Evolutionary conservation across 2,797 vertebrate genomes (phyloP), one percentile per base, ranked within the genome.

Genomic region (Fringilla coelebs): DNA sequence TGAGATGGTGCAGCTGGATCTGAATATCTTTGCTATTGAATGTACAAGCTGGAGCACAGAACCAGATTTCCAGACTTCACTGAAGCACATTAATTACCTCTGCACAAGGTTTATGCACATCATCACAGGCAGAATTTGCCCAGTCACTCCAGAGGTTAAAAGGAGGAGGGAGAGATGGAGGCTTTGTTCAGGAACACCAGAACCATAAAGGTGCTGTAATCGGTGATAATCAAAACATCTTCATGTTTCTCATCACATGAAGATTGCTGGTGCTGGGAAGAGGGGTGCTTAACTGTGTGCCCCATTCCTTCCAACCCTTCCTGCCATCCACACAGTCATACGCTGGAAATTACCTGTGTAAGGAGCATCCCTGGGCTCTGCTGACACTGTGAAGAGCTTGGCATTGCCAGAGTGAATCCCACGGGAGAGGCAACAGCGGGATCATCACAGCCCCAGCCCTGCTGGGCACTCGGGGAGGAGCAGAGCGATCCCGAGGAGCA

Each of bases 1-100:
- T 78, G 68, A 97, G 79, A 91, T 60, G 60, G 5, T 84, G 66
- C 95, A 96, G 92, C 82, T 88, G 79, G 48, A 43, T 75, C 73
- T 88, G 73, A 80, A 85, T 31, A 11, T 72, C 86, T 93, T 88
- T 49, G 29, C 25, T 94, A 24, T 62, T 75, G 72, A 88, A 86
- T 52, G 18, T 72, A 62, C n/a, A 22, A 62, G 24, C 52, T 87
- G 78, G 71, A 94, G 36, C 10, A 65, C 31, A 67, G 62, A 77
- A 54, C 73, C 51, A 60, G 20, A 80, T 63, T 89, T 77, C 48
- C 91, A 91, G 43, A 51, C 73, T 78, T 68, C 20, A 4, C 72
- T 68, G 61, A 83, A 88, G 26, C 29, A 67, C 15, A 3, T 34
- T 68, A 67, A 82, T 58, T 79, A 63, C 46, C 61, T 88, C 40